These are phyloP conservation scores for Mactromeris polynyma DNA, from an alignment of 2,888 invertebrate genomes.

Conservation along the genomic window DNA sequence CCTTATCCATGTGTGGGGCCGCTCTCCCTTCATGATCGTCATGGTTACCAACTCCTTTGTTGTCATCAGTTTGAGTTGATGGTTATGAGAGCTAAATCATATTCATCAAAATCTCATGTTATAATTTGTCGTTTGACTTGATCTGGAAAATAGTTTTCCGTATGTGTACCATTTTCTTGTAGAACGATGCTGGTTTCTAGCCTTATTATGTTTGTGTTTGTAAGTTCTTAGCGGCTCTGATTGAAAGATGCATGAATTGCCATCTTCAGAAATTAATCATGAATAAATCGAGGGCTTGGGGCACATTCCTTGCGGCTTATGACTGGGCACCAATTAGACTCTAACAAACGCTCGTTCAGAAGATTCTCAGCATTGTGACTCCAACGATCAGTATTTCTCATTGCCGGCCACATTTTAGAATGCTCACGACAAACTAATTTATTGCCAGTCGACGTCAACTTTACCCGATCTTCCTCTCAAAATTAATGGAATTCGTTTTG, in stretches of 20 bases:
- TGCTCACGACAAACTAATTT: constrained; percentile 65
- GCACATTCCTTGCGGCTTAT: constrained; percentile 33
- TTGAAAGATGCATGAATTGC: constrained; percentile 12
- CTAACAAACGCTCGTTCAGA: constrained; percentile 8
- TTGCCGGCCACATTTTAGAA: constrained; percentile 13
- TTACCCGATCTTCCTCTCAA: constrained; percentile 49
- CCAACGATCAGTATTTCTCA: neutral
- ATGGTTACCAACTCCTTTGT: neutral
- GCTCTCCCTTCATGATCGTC: neutral
- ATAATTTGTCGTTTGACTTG: no score
- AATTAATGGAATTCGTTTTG: constrained; percentile 70
- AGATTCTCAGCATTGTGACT: constrained; percentile 1
- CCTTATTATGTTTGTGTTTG: neutral
- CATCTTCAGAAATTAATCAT: constrained; percentile 34
- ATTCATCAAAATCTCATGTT: no score
- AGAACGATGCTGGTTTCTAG: neutral
- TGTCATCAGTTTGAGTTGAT: neutral
- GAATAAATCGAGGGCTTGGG: constrained; percentile 22
- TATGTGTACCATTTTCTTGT: neutral
- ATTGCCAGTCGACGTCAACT: constrained; percentile 47
- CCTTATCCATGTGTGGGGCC: neutral
- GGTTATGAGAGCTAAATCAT: neutral
- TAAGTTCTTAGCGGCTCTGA: neutral
- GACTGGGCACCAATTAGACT: constrained; percentile 36
- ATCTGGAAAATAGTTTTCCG: no score